Evolutionary conservation across 2,113 vertebrate genomes (phyloP).

Genomic region (Dipodomys ordii): DNA sequence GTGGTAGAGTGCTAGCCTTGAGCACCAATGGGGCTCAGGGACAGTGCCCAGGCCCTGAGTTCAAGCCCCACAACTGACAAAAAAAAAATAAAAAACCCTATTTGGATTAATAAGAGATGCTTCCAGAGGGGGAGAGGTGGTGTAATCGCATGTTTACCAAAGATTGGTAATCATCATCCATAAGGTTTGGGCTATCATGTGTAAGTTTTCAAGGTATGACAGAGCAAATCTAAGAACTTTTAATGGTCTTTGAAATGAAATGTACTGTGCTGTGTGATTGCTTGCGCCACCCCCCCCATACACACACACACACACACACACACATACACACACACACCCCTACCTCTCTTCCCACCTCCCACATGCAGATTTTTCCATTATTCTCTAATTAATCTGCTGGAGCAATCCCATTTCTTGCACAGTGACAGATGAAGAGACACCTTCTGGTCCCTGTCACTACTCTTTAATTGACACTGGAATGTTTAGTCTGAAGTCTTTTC

Average conservation of each 20-base stretch:
- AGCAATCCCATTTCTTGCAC: neutral
- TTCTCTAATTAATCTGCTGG: neutral
- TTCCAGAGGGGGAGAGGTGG: neutral
- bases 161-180: neutral
- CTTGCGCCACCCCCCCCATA: no score
- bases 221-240: constrained; percentile 35
- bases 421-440: neutral
- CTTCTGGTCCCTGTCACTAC: neutral
- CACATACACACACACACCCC: no score
- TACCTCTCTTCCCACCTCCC: neutral
- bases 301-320: no score
- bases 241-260: neutral
- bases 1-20: no score
- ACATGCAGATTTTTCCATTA: neutral
- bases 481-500: neutral
- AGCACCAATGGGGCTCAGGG: no score
- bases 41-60: no score
- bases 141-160: constrained; percentile 3
- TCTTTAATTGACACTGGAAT: neutral
- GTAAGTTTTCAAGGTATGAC: constrained; percentile 12
- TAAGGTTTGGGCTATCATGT: neutral
- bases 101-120: neutral
- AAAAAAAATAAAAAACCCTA: neutral
- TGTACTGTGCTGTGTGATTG: neutral
- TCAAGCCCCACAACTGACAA: no score